phyloP scores from a whole-genome alignment of 2,113 vertebrate genomes.

The Perognathus longimembris region DNA sequence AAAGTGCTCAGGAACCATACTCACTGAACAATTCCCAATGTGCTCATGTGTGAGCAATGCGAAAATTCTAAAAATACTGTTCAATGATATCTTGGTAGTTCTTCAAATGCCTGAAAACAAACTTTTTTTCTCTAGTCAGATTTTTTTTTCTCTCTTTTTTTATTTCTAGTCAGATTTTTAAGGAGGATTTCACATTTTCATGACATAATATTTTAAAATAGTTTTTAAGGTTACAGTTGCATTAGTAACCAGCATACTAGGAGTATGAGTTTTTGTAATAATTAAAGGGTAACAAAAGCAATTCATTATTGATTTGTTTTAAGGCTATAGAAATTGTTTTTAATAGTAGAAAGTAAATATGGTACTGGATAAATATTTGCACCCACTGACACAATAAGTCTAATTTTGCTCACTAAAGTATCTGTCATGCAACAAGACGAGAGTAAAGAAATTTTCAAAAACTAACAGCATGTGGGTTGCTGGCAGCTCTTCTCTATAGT shows the following conservation, averaged over 20 bases:
- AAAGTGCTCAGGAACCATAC: conserved; percentile 52
- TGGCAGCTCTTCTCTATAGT: too few relatives aligned
- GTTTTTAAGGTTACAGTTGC: neutral
- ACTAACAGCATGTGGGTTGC: neutral
- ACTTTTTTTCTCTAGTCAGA: conserved; percentile 1
- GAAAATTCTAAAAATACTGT: conserved; percentile 72
- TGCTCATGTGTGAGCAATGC: conserved; percentile 67
- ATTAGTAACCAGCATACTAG: neutral
- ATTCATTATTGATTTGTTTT: conserved; percentile 18
- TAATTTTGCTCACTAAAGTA: neutral
- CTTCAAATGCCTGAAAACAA: conserved; percentile 60
- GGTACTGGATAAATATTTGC: neutral
- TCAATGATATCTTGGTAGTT: conserved; percentile 56
- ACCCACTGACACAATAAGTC: neutral
- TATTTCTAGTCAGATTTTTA: conserved; percentile 24
- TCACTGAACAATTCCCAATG: conserved; percentile 75
- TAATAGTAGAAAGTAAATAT: neutral
- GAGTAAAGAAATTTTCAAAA: neutral
- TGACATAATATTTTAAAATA: conserved; percentile 10
- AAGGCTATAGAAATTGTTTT: conserved; percentile 10
- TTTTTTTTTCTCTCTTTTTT: too few relatives aligned
- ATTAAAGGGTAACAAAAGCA: conserved; percentile 3
- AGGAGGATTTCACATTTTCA: neutral
- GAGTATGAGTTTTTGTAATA: neutral
- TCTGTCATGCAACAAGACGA: neutral